Conservation (phyloP, 2,797 vertebrate genomes). For the Phrynocephalus guinanensis region DNA sequence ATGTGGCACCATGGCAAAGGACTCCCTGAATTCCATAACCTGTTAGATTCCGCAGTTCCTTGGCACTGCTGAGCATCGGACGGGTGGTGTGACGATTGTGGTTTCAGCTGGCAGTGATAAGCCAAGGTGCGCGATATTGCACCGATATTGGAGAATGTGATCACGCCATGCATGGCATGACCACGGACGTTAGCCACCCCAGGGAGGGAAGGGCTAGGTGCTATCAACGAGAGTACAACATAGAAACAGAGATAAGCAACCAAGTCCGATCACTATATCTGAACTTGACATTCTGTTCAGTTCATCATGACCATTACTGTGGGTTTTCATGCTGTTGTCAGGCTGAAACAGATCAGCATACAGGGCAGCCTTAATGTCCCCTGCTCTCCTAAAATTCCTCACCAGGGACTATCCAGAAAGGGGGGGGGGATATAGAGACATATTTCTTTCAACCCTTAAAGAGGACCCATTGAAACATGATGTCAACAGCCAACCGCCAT, state of each 20-base stretch:
- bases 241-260: neutral
- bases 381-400: neutral
- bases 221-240: neutral
- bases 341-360: neutral
- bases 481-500: too few species aligned
- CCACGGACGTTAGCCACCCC: neutral
- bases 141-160: neutral
- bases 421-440: too few species aligned
- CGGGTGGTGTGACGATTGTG: neutral
- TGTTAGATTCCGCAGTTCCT: too few species aligned
- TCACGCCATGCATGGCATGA: neutral
- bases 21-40: too few species aligned
- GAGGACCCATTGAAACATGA: neutral
- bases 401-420: neutral
- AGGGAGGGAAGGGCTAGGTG: neutral
- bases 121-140: neutral
- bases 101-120: neutral
- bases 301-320: neutral
- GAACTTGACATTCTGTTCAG: neutral
- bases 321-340: neutral
- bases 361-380: neutral
- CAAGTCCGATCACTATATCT: neutral
- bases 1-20: too few species aligned
- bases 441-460: neutral
- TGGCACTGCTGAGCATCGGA: too few species aligned